These are phyloP conservation scores for Axis porcinus DNA, from an alignment of 2,113 vertebrate genomes.

Conservation along the genomic window DNA sequence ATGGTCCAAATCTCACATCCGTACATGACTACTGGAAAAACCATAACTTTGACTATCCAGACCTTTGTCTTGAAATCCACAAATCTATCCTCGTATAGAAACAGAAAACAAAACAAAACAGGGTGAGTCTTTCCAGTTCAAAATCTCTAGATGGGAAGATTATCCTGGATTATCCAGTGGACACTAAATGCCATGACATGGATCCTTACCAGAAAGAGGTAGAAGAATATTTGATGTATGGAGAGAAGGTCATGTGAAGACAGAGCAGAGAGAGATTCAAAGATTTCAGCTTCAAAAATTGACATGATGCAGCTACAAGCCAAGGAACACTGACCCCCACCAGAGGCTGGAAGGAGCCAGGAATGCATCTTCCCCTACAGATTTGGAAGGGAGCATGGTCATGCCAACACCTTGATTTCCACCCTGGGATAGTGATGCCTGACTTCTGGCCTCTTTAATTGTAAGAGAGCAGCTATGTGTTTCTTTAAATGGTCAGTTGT, in stretches of 20 bases:
- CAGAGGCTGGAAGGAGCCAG: neutral
- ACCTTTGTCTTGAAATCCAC: neutral
- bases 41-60: neutral
- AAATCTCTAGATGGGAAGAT: neutral
- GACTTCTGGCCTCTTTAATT: neutral
- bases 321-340: no score
- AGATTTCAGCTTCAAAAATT: neutral
- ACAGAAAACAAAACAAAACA: neutral
- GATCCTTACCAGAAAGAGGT: neutral
- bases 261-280: neutral
- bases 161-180: neutral
- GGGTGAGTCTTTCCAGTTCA: neutral
- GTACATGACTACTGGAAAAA: neutral
- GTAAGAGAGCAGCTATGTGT: neutral
- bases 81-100: neutral
- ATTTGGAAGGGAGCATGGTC: neutral
- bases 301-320: fast-evolving
- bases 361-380: fast-evolving
- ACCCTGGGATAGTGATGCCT: neutral
- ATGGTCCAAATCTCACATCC: neutral
- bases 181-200: fast-evolving
- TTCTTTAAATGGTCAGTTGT: neutral
- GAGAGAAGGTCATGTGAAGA: neutral
- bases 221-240: neutral
- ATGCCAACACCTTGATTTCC: neutral